Conservation (phyloP, 30 jellyfish, hydroid and myxozoan genomes). For the Euphysa ruthae region DNA sequence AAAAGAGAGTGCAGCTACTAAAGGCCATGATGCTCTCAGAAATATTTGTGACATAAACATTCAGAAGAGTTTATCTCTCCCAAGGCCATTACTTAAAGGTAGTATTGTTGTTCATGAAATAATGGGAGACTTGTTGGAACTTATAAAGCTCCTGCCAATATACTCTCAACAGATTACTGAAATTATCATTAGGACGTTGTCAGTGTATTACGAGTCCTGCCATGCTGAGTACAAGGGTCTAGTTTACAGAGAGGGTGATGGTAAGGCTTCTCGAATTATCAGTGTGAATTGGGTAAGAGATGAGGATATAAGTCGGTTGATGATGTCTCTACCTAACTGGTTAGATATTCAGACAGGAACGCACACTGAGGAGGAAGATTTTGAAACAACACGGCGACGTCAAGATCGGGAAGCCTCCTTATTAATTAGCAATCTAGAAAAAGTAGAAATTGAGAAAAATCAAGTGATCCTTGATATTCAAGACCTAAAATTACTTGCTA, state of each 20-base stretch:
- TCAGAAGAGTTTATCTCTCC: slow-evolving; percentile 42
- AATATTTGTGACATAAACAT: slow-evolving; percentile 60
- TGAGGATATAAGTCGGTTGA: slow-evolving; percentile 69
- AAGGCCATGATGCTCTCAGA: slow-evolving; percentile 88
- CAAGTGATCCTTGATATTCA: slow-evolving; percentile 78
- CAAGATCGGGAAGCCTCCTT: slow-evolving; percentile 35
- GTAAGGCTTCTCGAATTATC: slow-evolving; percentile 76
- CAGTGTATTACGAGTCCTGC: slow-evolving; percentile 61
- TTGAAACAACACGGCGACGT: background rate
- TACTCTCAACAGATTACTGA: slow-evolving; percentile 82
- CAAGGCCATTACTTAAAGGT: slow-evolving; percentile 66
- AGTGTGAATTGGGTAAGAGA: slow-evolving; percentile 97
- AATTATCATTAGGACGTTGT: slow-evolving; percentile 50
- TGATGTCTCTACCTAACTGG: slow-evolving; percentile 87
- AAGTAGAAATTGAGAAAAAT: slow-evolving; percentile 58
- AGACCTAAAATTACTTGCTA: slow-evolving; percentile 77
- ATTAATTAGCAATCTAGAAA: slow-evolving; percentile 61
- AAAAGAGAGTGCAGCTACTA: slow-evolving; percentile 60
- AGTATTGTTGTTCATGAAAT: slow-evolving; percentile 12
- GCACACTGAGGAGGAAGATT: slow-evolving; percentile 8
- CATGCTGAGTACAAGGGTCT: slow-evolving; percentile 72
- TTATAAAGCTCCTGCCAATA: slow-evolving; percentile 70
- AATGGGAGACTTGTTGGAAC: slow-evolving; percentile 47
- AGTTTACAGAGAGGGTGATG: slow-evolving; percentile 80
- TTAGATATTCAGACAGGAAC: slow-evolving; percentile 38